Evolutionary conservation across 2,888 invertebrate species (phyloP).

Genomic region (Orthosia incerta): DNA sequence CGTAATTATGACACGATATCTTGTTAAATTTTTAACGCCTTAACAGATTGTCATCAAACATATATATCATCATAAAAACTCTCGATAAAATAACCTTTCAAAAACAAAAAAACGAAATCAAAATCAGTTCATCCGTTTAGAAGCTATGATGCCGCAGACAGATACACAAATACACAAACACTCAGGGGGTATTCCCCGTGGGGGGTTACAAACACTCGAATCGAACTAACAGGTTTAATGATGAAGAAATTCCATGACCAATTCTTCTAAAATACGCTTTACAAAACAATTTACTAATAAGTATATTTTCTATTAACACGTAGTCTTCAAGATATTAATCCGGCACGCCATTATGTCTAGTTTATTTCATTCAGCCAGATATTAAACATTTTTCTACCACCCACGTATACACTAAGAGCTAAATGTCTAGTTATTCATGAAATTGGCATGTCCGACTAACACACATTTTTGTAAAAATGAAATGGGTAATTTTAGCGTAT

Average conservation of each 20-base stretch:
- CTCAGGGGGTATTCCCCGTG: too few relatives aligned
- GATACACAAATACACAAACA: too few relatives aligned
- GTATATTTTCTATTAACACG: not conserved
- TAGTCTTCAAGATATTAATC: slow-evolving; percentile 21
- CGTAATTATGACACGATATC: too few relatives aligned
- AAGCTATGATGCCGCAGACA: too few relatives aligned
- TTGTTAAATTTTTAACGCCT: too few relatives aligned
- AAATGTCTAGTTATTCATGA: slow-evolving; percentile 16
- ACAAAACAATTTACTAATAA: too few relatives aligned
- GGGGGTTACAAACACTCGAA: too few relatives aligned
- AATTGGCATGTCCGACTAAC: slow-evolving; percentile 37
- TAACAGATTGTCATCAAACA: too few relatives aligned
- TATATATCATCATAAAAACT: too few relatives aligned
- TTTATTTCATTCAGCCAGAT: slow-evolving; percentile 39
- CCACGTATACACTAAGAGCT: slow-evolving; percentile 26
- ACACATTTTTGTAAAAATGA: slow-evolving; percentile 34
- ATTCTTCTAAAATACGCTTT: not conserved
- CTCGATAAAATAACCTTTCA: too few relatives aligned
- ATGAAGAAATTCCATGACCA: not conserved
- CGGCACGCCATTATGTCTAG: slow-evolving; percentile 25
- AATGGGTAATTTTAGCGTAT: slow-evolving; percentile 15
- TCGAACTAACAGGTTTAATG: not conserved
- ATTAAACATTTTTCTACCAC: slow-evolving; percentile 12
- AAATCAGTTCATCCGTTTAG: too few relatives aligned
- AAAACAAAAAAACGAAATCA: too few relatives aligned